Evolutionary conservation across 1,140 invertebrate genomes (phyloP), one percentile per base, ranked within the genome.

Genomic region (Bombus soroeensis): DNA sequence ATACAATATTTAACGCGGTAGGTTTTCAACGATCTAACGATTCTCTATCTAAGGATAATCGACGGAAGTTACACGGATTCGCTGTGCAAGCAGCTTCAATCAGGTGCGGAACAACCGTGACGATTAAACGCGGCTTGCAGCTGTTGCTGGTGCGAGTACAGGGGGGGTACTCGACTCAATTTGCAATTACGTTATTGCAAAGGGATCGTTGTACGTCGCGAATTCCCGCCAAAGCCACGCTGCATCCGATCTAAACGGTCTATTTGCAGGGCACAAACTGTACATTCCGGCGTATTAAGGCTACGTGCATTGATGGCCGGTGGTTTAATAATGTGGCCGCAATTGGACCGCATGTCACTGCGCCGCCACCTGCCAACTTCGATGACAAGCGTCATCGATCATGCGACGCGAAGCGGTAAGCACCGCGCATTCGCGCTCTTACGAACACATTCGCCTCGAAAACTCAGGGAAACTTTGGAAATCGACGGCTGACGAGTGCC

Each of bases 271-370:
- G 64, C n/a, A 53, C 87, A 87, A 89, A 89, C 83, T 89, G 87
- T 89, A 77, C 81, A 89, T 83, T 83, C 72, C 75, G 39, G 4
- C 53, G 87, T 89, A 87, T 86, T 83, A 89, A 78, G 87, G 57
- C 73, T 62, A 81, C 32, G 70, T 68, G n/a, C 77, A 74, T 76
- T 76, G 74, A 81, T 43, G 75, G 62, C 57, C 75, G 43, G 87
- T 41, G 87, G 88, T 89, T 89, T 89, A 89, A 89, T 89, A 89
- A 89, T 84, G 87, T 86, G 84, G 62, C 88, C 84, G 79, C 87
- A 88, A 72, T 86, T 79, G 78, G 83, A 66, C 83, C 88, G 64
- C 80, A n/a, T 81, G 80, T 83, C 88, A 86, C 81, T 77, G 75
- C 79, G 32, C 87, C 75, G 47, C 76, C 76, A 83, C 85, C 79